These are phyloP conservation scores for Bolborhynchus lineola DNA, from an alignment of 2,113 vertebrate species.

Conservation along the genomic window DNA sequence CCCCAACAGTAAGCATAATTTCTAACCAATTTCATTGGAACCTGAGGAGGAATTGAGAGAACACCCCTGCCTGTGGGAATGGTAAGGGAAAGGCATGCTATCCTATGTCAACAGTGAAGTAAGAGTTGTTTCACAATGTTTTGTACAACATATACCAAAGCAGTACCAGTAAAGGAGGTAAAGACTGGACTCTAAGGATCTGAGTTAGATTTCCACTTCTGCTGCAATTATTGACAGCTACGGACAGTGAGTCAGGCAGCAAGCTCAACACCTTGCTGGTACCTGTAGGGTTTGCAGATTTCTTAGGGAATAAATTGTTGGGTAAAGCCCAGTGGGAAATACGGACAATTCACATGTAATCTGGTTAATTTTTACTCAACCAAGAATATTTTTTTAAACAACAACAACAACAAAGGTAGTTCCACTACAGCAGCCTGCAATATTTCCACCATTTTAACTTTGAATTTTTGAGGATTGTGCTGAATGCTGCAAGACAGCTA, in stretches of 20 bases:
- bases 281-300: not conserved
- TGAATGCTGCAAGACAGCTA: not conserved
- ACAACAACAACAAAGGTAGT: not conserved
- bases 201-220: not conserved
- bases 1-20: not conserved
- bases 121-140: not conserved
- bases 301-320: not conserved
- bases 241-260: not conserved
- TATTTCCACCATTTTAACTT: not conserved
- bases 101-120: not conserved
- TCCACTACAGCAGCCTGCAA: not conserved
- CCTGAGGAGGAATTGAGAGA: not conserved
- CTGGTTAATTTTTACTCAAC: not conserved
- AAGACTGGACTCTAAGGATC: not conserved
- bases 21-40: not conserved
- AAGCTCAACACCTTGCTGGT: not conserved
- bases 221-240: not conserved
- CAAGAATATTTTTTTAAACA: not conserved
- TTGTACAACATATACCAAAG: not conserved
- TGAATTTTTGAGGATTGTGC: not conserved
- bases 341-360: not conserved
- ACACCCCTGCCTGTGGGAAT: not conserved
- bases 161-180: not conserved
- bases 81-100: rapidly evolving
- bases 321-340: not conserved